A percentile compares a stretch with the other conserved stretches of the same genome.
Conservation (phyloP, 2,888 invertebrate species). For the Stomorhina lunata region DNA sequence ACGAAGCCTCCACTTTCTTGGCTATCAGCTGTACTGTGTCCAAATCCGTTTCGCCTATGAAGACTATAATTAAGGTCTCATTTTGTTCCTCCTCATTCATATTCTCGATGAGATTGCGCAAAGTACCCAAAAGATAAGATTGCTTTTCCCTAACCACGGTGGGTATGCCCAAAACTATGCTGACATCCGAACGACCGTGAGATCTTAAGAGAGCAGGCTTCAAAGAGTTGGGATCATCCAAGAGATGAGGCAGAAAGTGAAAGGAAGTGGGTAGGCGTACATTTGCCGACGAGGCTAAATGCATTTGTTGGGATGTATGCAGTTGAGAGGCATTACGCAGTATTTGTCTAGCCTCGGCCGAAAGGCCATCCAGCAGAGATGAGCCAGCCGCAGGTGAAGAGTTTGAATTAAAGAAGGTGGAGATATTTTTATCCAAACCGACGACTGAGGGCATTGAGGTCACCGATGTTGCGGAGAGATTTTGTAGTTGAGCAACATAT, state of each 20-base stretch:
- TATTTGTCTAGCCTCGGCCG: conserved; percentile 80
- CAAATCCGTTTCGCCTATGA: conserved; percentile 92
- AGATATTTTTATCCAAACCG: conserved; percentile 66
- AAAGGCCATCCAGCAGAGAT: conserved; percentile 78
- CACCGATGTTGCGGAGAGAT: conserved; percentile 70
- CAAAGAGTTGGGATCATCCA: conserved; percentile 88
- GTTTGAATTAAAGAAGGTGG: conserved; percentile 47
- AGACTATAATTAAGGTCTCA: conserved; percentile 91
- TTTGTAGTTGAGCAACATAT: conserved; percentile 81
- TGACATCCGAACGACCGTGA: conserved; percentile 87
- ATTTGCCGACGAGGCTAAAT: conserved; percentile 74
- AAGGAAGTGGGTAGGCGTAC: conserved; percentile 89
- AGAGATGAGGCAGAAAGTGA: conserved; percentile 92
- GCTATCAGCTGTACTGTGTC: conserved; percentile 88
- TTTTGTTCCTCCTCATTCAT: conserved; percentile 87
- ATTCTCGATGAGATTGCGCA: conserved; percentile 90
- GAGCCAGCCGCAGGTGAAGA: conserved; percentile 58
- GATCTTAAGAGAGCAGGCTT: conserved; percentile 89
- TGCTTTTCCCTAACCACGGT: conserved; percentile 94
- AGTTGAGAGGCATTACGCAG: conserved; percentile 80
- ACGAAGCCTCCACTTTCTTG: conserved; percentile 88
- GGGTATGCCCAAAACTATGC: conserved; percentile 91
- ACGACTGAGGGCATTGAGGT: conserved; percentile 2
- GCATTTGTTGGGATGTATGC: conserved; percentile 76
- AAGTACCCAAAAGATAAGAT: conserved; percentile 90